Evolutionary conservation across 2,113 vertebrate genomes (phyloP), one percentile per base, ranked within the genome.

Genomic region (Prolemur simus): DNA sequence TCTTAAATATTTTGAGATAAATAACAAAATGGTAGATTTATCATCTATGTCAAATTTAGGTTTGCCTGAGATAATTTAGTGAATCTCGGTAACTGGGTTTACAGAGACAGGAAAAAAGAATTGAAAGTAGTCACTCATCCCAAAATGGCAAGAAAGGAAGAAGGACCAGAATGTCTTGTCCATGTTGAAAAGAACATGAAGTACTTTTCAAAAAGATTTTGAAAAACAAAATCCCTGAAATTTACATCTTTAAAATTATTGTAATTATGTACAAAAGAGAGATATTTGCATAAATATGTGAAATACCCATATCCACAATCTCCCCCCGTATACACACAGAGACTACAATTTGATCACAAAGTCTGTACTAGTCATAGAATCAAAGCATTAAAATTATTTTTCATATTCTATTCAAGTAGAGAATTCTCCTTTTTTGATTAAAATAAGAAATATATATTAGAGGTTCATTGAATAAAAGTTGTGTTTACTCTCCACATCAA

Each of bases 21-120:
- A 95, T 74, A 96, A 98, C 63, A 68, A 96, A 96, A 88, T 52
- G 52, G 92, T 96, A 93, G 80, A 95, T 71, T 96, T 97, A 95
- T 69, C 94, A 95, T 89, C 89, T 78, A 92, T 78, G 89, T 86
- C 73, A 95, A 87, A 87, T 69, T 27, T 84, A 89, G 37, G 32
- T 89, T 91, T 86, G 68, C 37, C 91, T 73, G 45, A 84, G 69
- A 77, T 52, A 80, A 91, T 60, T 87, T 64, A 73, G 77, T 54
- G 14, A 96, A 63, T 89, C 91, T 78, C 0, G 4, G 1, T 73
- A 91, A 92, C 56, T 64, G 8, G 90, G 52, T 78, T 94, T 78
- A 86, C 2, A 63, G 54, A 83, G 80, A 85, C 9, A 92, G 47
- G 54, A 83, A 86, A 94, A 58, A 90, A 91, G 89, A 97, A 97